Base-by-base conservation (phyloP, 2,797 vertebrate species). In the Amblyraja radiata region DNA sequence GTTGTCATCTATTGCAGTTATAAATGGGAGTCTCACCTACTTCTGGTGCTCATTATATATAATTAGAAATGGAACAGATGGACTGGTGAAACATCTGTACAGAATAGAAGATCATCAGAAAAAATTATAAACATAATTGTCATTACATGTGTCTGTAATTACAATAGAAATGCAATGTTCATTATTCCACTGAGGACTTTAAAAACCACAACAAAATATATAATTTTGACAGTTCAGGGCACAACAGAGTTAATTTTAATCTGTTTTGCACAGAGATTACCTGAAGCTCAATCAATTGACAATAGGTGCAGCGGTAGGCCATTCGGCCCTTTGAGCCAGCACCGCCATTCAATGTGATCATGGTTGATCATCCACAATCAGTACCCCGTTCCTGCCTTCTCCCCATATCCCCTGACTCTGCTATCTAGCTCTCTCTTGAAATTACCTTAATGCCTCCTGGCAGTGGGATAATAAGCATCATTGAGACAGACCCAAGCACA, bases 81-180 rank as follows among this genome's bases (percentile, higher is more conserved):
- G 32, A 16, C 61, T 32, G 18, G 84, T 36, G 84, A 36, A 65
- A 88, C n/a, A 88, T 88, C 83, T 86, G 28, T 63, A 88, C 32
- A 36, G 65, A 88, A 88, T 65, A 21, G 84, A 88, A 68, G 16
- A 65, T n/a, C 14, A 32, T 65, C 28, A 65, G 0, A 65, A 63
- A n/a, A 65, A 88, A 68, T 8, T 65, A 8, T 88, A 88, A 88
- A 88, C n/a, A 84, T n/a, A n/a, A 84, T n/a, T 65, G n/a, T 36
- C 32, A 68, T 88, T 88, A 65, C 16, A 68, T 32, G n/a, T 14
- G 2, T 65, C 16, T 16, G 23, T 21, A 88, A 65, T 36, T 88
- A 61, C 32, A 32, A 63, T 32, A 65, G 61, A 88, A 65, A 32
- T 88, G 5, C 32, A n/a, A 68, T 68, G 65, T 88, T 88, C 36